These are phyloP conservation scores for human DNA, from an alignment of 2,113 vertebrate species.

Conservation along the genomic window GRCh38 chr7:43140501-43141000, in stretches of 20 bases:
- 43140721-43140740: too few relatives aligned
- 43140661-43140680: not conserved
- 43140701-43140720: not conserved
- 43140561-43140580: not conserved
- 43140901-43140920: not conserved
- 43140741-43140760: not conserved
- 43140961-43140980: not conserved
- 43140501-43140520: not conserved
- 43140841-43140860: not conserved
- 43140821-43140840: not conserved
- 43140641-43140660: not conserved
- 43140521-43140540: not conserved
- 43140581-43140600: not conserved
- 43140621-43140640: not conserved
- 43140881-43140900: not conserved
- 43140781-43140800: not conserved
- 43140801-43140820: not conserved
- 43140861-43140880: not conserved
- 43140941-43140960: not conserved
- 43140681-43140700: not conserved
- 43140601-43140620: not conserved
- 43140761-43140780: not conserved
- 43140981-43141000: not conserved
- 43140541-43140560: not conserved
- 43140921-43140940: not conserved